Conservation (phyloP, 2,888 invertebrate genomes). For the Coleophora deauratella region DNA sequence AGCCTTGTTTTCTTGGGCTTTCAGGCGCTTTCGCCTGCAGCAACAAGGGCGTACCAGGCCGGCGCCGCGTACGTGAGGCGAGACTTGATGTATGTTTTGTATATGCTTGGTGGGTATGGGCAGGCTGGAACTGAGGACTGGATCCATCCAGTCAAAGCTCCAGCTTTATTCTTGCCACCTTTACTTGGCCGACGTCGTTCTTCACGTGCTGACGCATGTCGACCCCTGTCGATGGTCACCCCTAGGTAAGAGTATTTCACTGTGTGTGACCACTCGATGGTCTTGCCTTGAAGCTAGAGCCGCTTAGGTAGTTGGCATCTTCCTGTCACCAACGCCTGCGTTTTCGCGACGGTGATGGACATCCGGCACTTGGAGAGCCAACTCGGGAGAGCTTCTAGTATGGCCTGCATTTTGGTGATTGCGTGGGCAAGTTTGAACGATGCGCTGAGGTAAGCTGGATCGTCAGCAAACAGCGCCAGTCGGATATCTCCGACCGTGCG, state of each 20-base stretch:
- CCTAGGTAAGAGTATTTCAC: background rate
- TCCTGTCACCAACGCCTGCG: conserved; percentile 9
- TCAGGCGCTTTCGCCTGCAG: background rate
- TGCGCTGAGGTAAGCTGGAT: conserved; percentile 7
- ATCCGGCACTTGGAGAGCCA: conserved; percentile 12
- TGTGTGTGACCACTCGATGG: conserved; percentile 1
- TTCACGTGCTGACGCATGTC: background rate
- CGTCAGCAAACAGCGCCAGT: conserved; percentile 18
- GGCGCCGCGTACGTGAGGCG: too few species aligned
- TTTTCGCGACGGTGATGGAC: conserved; percentile 16
- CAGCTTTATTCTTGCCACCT: too few species aligned
- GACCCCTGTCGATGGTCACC: background rate
- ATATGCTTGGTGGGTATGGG: background rate
- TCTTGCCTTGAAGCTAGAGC: conserved; percentile 2
- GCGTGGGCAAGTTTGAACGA: conserved; percentile 16
- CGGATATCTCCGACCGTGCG: conserved; percentile 4
- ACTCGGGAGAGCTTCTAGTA: conserved; percentile 17
- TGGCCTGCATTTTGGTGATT: conserved; percentile 9
- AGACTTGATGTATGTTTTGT: background rate
- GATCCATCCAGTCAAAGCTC: background rate
- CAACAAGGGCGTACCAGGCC: too few species aligned
- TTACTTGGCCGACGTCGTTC: background rate
- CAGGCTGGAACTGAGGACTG: background rate
- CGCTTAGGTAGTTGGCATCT: background rate
- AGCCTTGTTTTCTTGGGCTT: background rate